A percentile compares a stretch with the other conserved stretches of the same genome.
Evolutionary conservation across 2,888 invertebrate species (phyloP).

Genomic region (Drosophila nigricruria): DNA sequence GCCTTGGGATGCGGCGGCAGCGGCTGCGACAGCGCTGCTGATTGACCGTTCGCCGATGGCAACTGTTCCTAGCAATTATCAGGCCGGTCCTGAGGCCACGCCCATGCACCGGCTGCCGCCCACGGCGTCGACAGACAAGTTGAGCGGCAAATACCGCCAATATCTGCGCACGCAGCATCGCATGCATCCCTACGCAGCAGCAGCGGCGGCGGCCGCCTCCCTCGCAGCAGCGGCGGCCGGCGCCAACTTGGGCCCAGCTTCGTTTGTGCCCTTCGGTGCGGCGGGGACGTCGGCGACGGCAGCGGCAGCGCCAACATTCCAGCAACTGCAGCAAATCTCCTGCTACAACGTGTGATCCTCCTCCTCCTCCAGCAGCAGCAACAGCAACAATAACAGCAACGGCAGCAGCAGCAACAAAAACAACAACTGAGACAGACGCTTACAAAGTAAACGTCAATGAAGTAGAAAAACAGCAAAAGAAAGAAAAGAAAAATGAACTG

Average conservation of each 20-base stretch:
- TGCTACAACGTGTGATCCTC: slow-evolving; percentile 88
- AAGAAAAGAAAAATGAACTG: slow-evolving; percentile 38
- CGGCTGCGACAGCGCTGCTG: slow-evolving; percentile 74
- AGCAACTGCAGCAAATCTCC: slow-evolving; percentile 86
- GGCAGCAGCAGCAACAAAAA: slow-evolving; percentile 35
- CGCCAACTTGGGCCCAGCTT: slow-evolving; percentile 84
- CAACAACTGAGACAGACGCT: slow-evolving; percentile 73
- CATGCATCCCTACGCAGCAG: slow-evolving; percentile 87
- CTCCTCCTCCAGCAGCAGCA: slow-evolving; percentile 21
- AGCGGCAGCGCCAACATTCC: slow-evolving; percentile 85
- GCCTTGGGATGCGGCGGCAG: slow-evolving; percentile 76
- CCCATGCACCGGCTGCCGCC: slow-evolving; percentile 72
- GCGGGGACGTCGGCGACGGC: slow-evolving; percentile 71
- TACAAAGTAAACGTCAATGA: slow-evolving; percentile 76
- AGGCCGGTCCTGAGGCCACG: slow-evolving; percentile 85
- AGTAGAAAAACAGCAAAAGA: slow-evolving; percentile 15
- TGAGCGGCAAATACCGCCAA: slow-evolving; percentile 87
- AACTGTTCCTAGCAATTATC: slow-evolving; percentile 86
- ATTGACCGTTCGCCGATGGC: slow-evolving; percentile 85
- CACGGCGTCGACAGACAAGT: slow-evolving; percentile 68
- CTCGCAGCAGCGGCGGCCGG: slow-evolving; percentile 84
- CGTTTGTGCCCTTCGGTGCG: slow-evolving; percentile 84
- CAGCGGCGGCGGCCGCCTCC: slow-evolving; percentile 64
- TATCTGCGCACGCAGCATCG: slow-evolving; percentile 87
- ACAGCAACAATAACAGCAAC: slow-evolving; percentile 30